Evolutionary conservation across 2,888 invertebrate species (phyloP).

Genomic region (Agonopterix heracliana): DNA sequence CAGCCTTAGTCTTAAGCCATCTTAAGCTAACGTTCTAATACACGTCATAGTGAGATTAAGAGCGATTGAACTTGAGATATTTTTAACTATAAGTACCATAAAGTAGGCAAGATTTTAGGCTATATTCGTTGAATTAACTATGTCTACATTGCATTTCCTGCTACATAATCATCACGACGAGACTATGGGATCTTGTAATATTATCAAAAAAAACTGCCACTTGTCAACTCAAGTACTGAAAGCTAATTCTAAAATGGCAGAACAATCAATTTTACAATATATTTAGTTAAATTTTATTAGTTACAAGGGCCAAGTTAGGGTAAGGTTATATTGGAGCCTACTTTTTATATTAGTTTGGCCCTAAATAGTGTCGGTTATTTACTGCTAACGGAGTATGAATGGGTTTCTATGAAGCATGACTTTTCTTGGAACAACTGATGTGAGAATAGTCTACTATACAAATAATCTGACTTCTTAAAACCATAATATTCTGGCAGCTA

Average conservation of each 20-base stretch:
- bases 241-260: neutral
- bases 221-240: neutral
- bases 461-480: neutral
- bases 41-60: no score
- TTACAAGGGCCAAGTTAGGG: conserved; percentile 37
- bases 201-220: neutral
- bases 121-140: no score
- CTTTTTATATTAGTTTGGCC: conserved; percentile 28
- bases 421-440: no score
- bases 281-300: conserved; percentile 67
- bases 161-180: neutral
- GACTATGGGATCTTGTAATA: neutral
- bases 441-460: neutral
- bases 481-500: no score
- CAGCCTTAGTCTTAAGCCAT: no score
- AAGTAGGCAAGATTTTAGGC: no score
- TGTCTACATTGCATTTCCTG: no score
- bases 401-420: neutral
- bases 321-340: conserved; percentile 46
- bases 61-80: no score
- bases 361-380: conserved; percentile 35
- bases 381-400: conserved; percentile 16
- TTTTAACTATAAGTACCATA: no score
- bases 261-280: conserved; percentile 13
- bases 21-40: no score